Evolutionary conservation across 2,113 vertebrate species (phyloP), one percentile per base, ranked within the genome.

Genomic region (Cinclus mexicanus): DNA sequence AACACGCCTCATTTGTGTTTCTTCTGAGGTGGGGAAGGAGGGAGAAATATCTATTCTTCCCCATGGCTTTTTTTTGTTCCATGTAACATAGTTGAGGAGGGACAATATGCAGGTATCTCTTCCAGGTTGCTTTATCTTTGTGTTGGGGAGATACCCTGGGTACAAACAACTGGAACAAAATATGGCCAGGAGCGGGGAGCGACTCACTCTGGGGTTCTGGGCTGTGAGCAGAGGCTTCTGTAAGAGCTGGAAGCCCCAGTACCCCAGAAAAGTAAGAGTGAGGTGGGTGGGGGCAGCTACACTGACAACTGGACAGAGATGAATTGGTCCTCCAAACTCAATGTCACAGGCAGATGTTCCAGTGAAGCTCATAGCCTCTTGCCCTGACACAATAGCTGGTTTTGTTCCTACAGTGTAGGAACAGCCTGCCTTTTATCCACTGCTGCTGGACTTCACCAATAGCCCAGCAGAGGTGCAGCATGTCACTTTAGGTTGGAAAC

Each of bases 121-220:
- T 20, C 7, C 3, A 49, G 7, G 12, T 28, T 65, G 49, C 3
- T 69, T 83, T 47, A 7, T 41, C 15, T 65, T 69, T 63, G 18
- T 33, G 11, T 20, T 71, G 49, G 20, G 29, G 52, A 78, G 56
- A 42, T 16, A 37, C 4, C 7, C 7, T 33, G 21, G 5, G 14
- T 55, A 13, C 6, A 55, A 70, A 59, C 28, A 52, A 41, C 26
- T 11, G 25, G 28, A n/a, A 53, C 6, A 72, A 63, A 72, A 23
- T 3, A 19, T 1, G 7, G 4, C 44, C 24, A 29, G 12, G 44
- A 12, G 5, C 1, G 0, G 18, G 22, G 15, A 78, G 2, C 0
- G 0, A 25, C 65, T 59, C 24, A 7, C 14, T 37, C 5, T 1
- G 31, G 24, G 37, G 39, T 25, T 82, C 15, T 13, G 37, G 77